Conservation (phyloP, 2,113 vertebrate genomes). For the Alexandromys fortis region DNA sequence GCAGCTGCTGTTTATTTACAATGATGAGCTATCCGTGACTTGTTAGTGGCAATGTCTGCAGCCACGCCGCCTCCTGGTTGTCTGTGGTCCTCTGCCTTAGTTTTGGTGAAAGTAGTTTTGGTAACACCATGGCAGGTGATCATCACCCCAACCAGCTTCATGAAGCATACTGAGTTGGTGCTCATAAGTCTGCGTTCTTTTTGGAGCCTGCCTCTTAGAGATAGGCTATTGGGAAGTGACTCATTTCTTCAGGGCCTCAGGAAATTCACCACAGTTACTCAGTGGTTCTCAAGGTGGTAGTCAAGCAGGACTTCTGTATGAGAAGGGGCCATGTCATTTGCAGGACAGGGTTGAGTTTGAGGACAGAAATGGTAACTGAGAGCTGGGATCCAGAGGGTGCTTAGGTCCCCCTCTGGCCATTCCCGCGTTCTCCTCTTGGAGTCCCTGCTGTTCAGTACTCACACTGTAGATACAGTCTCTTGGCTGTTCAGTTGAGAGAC, state of each 20-base stretch:
- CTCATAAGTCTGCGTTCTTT: background rate
- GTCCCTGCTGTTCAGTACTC: background rate
- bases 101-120: background rate
- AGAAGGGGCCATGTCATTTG: background rate
- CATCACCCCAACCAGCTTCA: background rate
- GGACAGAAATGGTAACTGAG: background rate
- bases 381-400: background rate
- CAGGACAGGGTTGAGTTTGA: background rate
- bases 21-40: rapidly evolving
- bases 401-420: background rate
- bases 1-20: background rate
- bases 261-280: background rate
- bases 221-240: background rate
- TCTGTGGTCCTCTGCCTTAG: background rate
- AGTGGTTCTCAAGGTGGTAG: background rate
- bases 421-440: background rate
- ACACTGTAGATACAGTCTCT: background rate
- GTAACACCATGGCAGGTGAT: background rate
- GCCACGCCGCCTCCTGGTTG: background rate
- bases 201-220: background rate
- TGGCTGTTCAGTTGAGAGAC: background rate
- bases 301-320: background rate
- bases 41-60: background rate
- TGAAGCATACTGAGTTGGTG: background rate
- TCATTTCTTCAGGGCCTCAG: background rate